Percentiles rank a stretch among this genome's conserved stretches.
Conservation (phyloP, 2,113 vertebrate genomes). For the Phyllostomus discolor region DNA sequence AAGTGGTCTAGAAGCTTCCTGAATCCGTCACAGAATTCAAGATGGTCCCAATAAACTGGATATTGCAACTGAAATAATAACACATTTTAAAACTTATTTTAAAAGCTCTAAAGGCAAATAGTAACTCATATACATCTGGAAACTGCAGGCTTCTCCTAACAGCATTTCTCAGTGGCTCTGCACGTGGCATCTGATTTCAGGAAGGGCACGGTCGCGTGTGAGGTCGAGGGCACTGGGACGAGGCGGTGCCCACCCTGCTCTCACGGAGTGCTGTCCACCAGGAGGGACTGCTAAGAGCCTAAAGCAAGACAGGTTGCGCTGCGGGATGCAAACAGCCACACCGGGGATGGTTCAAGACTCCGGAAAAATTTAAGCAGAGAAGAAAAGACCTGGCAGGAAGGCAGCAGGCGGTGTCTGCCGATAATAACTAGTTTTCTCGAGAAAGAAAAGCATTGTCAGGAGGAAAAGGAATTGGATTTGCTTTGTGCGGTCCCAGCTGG, state of each 20-base stretch:
- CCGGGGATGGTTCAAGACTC: background rate
- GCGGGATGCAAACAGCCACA: background rate
- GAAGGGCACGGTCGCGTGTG: background rate
- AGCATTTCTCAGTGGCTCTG: conserved; percentile 16
- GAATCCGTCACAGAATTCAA: conserved; percentile 98
- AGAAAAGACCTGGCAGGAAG: background rate
- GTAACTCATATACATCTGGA: background rate
- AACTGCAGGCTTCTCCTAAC: background rate
- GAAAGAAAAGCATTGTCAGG: background rate
- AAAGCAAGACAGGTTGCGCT: background rate
- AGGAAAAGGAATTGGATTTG: background rate
- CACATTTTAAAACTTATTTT: background rate
- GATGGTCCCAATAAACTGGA: conserved; percentile 97
- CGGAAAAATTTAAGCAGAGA: background rate
- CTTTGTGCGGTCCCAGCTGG: background rate
- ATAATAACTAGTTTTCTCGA: background rate
- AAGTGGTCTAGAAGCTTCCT: conserved; percentile 96
- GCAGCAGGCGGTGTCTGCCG: background rate
- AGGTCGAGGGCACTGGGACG: background rate
- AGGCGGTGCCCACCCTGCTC: background rate
- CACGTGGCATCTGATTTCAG: too few species aligned
- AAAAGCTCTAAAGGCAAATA: background rate
- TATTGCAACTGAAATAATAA: conserved; percentile 89
- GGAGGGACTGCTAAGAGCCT: background rate
- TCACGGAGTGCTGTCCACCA: background rate